phyloP scores from a whole-genome alignment of 2,797 vertebrate species.

The Vipera latastei region DNA sequence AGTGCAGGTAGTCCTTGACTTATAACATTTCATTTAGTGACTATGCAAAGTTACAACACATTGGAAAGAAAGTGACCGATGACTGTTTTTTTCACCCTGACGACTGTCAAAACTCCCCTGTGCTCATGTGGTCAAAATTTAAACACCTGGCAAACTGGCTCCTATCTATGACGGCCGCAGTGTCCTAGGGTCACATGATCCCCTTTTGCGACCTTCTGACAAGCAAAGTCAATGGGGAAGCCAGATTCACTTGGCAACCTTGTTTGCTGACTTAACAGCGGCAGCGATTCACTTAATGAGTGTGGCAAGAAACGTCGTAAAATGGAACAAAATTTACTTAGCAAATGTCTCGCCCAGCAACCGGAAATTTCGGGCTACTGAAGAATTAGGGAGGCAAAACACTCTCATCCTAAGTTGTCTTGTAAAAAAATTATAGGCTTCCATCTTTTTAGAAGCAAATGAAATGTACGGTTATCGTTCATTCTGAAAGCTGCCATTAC shows the following conservation, averaged over 20 bases:
- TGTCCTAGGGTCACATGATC: not conserved
- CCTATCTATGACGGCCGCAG: not conserved
- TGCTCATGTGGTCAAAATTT: not conserved
- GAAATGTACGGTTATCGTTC: not conserved
- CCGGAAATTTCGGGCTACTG: not conserved
- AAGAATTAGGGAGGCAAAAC: not conserved
- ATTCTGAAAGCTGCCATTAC: not conserved
- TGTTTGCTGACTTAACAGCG: not conserved
- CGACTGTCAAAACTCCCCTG: not conserved
- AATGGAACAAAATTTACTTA: not conserved
- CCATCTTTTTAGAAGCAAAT: not conserved
- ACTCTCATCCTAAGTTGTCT: not conserved
- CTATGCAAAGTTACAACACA: not conserved
- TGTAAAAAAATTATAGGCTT: not conserved
- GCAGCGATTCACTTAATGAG: not conserved
- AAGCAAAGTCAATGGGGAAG: not conserved
- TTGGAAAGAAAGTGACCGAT: not conserved
- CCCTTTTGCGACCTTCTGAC: not conserved
- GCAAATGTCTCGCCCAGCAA: not conserved
- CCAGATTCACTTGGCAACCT: not conserved
- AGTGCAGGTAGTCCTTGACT: not conserved
- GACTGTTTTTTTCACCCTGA: not conserved
- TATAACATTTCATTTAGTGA: not conserved
- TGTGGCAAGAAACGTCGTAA: not conserved
- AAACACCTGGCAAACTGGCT: not conserved